Conservation (phyloP, 2,888 invertebrate genomes). For the Drosophila trichaetosa region DNA sequence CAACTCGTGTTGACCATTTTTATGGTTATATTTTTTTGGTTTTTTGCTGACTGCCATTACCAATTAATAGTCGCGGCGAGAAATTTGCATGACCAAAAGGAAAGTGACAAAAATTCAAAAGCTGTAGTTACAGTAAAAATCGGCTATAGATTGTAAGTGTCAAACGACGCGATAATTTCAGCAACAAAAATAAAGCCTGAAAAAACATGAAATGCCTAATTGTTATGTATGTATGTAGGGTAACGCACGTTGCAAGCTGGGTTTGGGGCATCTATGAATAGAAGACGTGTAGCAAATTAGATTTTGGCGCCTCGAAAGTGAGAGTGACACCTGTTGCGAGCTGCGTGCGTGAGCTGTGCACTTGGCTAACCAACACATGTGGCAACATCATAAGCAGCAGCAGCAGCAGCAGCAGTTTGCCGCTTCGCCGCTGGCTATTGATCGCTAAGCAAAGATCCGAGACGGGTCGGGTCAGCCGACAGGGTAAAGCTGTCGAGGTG, state of each 20-base stretch:
- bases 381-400: conserved; percentile 56
- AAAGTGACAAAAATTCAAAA: conserved; percentile 66
- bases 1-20: conserved; percentile 70
- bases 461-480: conserved; percentile 29
- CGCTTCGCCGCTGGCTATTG: conserved; percentile 46
- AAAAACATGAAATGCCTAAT: conserved; percentile 68
- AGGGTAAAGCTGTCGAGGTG: conserved; percentile 20
- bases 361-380: conserved; percentile 52
- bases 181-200: neutral
- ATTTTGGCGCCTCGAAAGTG: conserved; percentile 64
- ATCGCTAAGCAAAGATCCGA: conserved; percentile 66
- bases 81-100: conserved; percentile 75
- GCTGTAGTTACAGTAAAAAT: conserved; percentile 53
- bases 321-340: conserved; percentile 72
- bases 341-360: conserved; percentile 60
- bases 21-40: conserved; percentile 60
- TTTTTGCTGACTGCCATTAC: conserved; percentile 68
- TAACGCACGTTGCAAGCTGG: conserved; percentile 28
- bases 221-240: conserved; percentile 73
- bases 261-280: neutral
- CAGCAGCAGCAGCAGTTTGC: conserved; percentile 25
- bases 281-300: conserved; percentile 43
- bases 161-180: conserved; percentile 61
- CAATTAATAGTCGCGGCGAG: conserved; percentile 76
- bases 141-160: conserved; percentile 52